phyloP scores from a whole-genome alignment of 2,113 vertebrate species.

The Bubo blakistoni region DNA sequence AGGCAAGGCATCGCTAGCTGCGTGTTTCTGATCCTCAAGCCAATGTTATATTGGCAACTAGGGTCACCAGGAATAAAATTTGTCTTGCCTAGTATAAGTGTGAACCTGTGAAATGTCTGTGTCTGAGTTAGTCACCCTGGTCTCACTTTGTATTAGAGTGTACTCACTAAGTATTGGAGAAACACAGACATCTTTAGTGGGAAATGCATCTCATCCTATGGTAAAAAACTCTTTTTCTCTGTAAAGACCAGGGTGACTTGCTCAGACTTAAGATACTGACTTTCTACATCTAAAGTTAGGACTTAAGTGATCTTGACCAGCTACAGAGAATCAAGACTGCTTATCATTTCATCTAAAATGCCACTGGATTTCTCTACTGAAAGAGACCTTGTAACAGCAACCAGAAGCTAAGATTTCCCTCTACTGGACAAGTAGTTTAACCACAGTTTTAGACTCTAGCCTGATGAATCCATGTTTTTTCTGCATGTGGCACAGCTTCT shows the following conservation, averaged over 20 bases:
- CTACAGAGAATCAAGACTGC: background rate
- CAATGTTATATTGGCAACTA: background rate
- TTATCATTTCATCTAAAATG: background rate
- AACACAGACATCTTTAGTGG: background rate
- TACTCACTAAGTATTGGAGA: background rate
- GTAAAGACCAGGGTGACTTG: background rate
- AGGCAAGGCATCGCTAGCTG: background rate
- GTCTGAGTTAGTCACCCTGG: background rate
- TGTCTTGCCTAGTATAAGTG: background rate
- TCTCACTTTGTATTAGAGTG: background rate
- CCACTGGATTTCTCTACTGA: background rate
- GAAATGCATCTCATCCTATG: background rate
- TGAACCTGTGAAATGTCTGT: background rate
- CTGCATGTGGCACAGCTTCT: background rate
- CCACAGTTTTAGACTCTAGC: background rate
- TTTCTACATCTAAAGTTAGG: background rate
- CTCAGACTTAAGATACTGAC: background rate
- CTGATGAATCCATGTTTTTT: accelerated
- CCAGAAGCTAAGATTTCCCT: background rate
- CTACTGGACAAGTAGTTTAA: background rate
- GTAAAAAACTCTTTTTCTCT: background rate
- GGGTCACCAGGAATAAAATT: background rate
- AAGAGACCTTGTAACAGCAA: background rate
- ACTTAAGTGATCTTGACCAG: background rate
- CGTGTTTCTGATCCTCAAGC: background rate